Conservation (phyloP, 2,113 vertebrate species). For the Sphaerodactylus townsendi region DNA sequence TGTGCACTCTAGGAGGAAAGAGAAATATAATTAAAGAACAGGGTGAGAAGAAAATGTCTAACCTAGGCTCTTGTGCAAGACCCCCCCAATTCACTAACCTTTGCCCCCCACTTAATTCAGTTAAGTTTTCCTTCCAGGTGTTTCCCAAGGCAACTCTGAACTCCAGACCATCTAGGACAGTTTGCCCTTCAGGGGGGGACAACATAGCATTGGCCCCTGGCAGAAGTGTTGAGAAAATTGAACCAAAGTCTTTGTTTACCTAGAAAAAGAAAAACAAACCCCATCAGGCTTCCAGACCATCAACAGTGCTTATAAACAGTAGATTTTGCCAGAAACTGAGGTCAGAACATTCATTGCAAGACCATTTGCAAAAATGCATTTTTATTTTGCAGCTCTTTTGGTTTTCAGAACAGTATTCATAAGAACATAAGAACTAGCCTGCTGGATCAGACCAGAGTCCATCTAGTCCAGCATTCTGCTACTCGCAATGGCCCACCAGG, state of each 20-base stretch:
- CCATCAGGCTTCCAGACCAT: not conserved
- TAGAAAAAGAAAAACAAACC: constrained; percentile 54
- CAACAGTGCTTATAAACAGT: not conserved
- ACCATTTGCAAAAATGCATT: fast-evolving
- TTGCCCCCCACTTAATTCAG: constrained; percentile 96
- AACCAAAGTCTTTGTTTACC: constrained; percentile 95
- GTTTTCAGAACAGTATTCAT: no score
- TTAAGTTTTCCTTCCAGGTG: constrained; percentile 96
- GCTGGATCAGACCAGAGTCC: no score
- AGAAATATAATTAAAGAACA: not conserved
- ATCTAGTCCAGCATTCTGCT: no score
- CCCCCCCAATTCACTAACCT: constrained; percentile 71
- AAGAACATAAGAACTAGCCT: no score
- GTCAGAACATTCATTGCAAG: not conserved
- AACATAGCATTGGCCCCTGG: constrained; percentile 89
- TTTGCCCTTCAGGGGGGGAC: constrained; percentile 75
- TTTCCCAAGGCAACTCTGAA: constrained; percentile 94
- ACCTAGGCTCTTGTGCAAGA: no score
- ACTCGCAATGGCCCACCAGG: no score
- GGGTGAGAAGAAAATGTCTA: not conserved
- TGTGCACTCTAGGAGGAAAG: not conserved
- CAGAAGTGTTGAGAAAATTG: constrained; percentile 93
- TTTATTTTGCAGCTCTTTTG: not conserved
- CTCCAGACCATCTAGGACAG: constrained; percentile 84
- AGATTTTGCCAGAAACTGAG: not conserved